Evolutionary conservation across 2,888 invertebrate species (phyloP).

Genomic region (Orthosia gracilis): DNA sequence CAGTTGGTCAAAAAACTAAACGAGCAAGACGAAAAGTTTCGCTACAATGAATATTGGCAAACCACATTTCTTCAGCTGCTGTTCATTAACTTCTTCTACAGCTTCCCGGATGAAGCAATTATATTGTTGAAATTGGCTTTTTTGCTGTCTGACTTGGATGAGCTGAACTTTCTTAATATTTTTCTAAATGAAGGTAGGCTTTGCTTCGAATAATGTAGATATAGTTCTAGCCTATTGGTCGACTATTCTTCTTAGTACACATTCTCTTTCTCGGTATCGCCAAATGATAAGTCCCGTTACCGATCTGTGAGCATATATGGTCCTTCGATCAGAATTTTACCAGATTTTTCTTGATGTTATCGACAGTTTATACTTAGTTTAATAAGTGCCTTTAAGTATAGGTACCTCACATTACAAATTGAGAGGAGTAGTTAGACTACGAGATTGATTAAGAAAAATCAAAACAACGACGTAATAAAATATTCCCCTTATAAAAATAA

Average conservation of each 20-base stretch:
- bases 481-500: conserved; percentile 28
- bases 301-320: neutral
- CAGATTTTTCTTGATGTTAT: neutral
- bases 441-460: neutral
- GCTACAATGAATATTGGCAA: conserved; percentile 18
- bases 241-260: neutral
- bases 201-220: neutral
- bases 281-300: neutral
- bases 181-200: neutral
- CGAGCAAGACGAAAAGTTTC: conserved; percentile 22
- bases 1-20: conserved; percentile 14
- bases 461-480: neutral
- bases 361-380: neutral
- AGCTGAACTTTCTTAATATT: conserved; percentile 7
- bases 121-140: conserved; percentile 33
- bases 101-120: conserved; percentile 65
- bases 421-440: neutral
- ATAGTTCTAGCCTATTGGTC: neutral
- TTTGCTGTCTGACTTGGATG: conserved; percentile 12
- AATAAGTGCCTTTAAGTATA: neutral
- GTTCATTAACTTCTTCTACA: conserved; percentile 27
- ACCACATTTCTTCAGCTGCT: conserved; percentile 33
- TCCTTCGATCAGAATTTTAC: neutral
- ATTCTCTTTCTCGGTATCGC: neutral
- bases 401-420: neutral